Evolutionary conservation across 1,140 invertebrate species (phyloP).

Genomic region (Eueides isabella): DNA sequence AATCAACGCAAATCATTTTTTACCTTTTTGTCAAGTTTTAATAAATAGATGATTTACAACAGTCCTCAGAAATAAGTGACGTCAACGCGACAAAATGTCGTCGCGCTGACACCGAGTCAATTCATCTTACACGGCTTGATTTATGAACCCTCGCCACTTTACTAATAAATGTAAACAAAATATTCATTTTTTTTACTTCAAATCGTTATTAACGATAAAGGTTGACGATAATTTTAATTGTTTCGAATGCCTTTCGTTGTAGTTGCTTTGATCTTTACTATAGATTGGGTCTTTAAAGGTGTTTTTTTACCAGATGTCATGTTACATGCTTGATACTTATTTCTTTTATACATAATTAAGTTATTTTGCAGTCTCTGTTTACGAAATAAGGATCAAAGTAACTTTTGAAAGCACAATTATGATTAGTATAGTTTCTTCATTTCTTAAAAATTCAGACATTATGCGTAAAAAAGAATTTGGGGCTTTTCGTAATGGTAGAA

Average conservation of each 20-base stretch:
- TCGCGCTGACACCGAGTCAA: constrained; percentile 53
- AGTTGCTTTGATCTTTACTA: constrained; percentile 51
- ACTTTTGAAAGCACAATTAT: neutral
- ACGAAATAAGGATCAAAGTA: constrained; percentile 15
- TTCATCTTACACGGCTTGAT: constrained; percentile 69
- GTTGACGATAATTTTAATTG: constrained; percentile 71
- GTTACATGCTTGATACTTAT: constrained; percentile 29
- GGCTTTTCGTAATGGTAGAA: constrained; percentile 67
- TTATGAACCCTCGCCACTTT: constrained; percentile 67
- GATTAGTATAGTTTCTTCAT: constrained; percentile 40
- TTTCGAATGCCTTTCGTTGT: constrained; percentile 59
- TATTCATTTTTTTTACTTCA: constrained; percentile 66
- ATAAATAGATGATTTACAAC: constrained; percentile 33
- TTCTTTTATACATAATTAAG: constrained; percentile 5
- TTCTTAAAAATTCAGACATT: constrained; percentile 51
- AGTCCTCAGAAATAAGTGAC: constrained; percentile 47
- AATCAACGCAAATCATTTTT: neutral
- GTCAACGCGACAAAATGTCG: constrained; percentile 56
- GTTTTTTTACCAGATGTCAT: constrained; percentile 55
- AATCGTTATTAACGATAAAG: constrained; percentile 71
- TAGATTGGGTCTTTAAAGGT: constrained; percentile 55
- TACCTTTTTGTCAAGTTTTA: constrained; percentile 23
- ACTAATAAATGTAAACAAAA: constrained; percentile 81
- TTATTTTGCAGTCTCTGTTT: neutral
- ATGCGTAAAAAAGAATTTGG: constrained; percentile 53